Evolutionary conservation across 2,797 vertebrate species (phyloP).

Genomic region (Smutsia gigantea): DNA sequence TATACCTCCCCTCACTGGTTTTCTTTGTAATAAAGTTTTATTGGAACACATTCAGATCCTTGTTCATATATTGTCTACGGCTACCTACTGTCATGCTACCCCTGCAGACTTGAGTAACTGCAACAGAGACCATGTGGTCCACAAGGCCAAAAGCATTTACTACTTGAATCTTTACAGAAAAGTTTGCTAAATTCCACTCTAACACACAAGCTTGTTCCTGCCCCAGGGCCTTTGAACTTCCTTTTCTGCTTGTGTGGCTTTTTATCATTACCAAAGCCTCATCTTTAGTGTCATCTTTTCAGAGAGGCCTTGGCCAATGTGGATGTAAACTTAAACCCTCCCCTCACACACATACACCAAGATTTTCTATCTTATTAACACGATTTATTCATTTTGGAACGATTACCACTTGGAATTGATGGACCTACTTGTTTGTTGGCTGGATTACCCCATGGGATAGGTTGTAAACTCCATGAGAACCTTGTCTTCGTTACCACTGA

Average conservation of each 20-base stretch:
- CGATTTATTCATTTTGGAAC: background rate
- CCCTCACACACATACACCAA: background rate
- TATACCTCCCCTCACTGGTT: constrained; percentile 62
- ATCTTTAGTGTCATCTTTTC: background rate
- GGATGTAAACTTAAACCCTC: background rate
- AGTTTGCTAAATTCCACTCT: background rate
- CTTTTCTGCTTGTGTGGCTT: background rate
- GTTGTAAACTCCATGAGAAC: background rate
- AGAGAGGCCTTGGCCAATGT: background rate
- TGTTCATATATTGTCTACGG: background rate
- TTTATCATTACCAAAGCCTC: background rate
- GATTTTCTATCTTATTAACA: background rate
- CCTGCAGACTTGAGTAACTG: background rate
- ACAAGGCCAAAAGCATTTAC: background rate
- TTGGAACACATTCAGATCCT: background rate
- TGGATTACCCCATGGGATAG: background rate
- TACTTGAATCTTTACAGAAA: background rate
- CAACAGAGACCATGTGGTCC: background rate
- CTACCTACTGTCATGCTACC: background rate
- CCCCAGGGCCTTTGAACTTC: background rate
- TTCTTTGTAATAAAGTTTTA: background rate
- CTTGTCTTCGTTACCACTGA: background rate
- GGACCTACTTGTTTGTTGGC: background rate
- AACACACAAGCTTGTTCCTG: background rate
- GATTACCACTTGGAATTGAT: background rate